Evolutionary conservation across 2,797 vertebrate species (phyloP), one percentile per base, ranked within the genome.

Genomic region (Zenarchopterus dispar): DNA sequence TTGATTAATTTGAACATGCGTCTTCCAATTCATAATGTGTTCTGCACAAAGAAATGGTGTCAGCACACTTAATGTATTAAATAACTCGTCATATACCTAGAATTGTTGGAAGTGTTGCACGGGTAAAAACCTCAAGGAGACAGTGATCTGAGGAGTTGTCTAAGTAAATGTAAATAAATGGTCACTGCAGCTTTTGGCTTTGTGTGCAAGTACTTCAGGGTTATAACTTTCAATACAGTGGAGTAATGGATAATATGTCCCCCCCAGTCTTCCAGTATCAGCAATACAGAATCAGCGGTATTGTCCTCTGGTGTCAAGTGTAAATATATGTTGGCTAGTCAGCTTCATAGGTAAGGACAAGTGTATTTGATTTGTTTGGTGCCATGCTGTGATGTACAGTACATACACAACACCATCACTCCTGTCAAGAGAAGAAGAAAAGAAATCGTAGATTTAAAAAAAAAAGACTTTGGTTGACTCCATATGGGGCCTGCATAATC

Each of bases 341-440:
- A 63, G 43, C 47, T 18, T 47, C 24, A 63, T 19, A 18, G 28
- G 23, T 46, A 13, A 54, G 17, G 41, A 46, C 61, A 54, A 24
- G 28, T 10, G 28, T 28, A 7, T 6, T 28, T 28, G 28, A 28
- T n/a, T n/a, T 28, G 28, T 28, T 28, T 28, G 28, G 5, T 3
- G 28, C 28, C 28, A 28, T 28, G 28, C 28, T 28, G 28, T 28
- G 28, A 28, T 7, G 5, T 28, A 7, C 28, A 28, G 3, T 28
- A 28, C 5, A 28, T 28, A 28, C 28, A 28, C 28, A 28, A 24
- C 24, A 24, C 24, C 24, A 24, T 5, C 5, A 5, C 24, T 28
- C 5, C 28, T 28, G 5, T 28, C 7, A 28, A n/a, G n/a, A n/a
- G n/a, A n/a, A n/a, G n/a, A n/a, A n/a, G n/a, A n/a, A n/a, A n/a